Base-by-base conservation (phyloP, 1,140 invertebrate genomes). In the Temnothorax nylanderi region DNA sequence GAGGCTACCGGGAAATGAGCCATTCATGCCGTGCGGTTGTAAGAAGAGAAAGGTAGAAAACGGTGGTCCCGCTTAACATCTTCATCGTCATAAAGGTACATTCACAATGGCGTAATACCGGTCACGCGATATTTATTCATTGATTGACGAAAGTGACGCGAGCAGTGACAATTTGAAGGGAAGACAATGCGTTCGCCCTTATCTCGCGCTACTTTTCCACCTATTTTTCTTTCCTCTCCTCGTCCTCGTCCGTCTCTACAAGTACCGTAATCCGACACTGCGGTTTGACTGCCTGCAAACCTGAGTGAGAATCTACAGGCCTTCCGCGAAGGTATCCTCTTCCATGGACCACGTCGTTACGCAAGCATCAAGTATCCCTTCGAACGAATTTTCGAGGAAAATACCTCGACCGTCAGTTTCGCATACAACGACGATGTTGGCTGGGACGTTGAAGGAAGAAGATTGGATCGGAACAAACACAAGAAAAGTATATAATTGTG, bases 251-350 rank as follows among this genome's bases (percentile, higher is more conserved):
- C n/a, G 26, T 75, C 56, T 74, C 58, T 56, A 74, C 88, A 84
- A 56, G 86, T 88, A 60, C 71, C n/a, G 77, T 88, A 91, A 91
- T 62, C 77, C 62, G 89, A 90, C 67, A 81, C 89, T 90, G 89
- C 34, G 89, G 89, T 88, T 90, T 77, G 87, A 76, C 76, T 51
- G 87, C 89, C 62, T 80, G 86, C 58, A 88, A 90, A 90, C 81
- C 76, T 64, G 71, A 86, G 62, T 88, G 74, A 56, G 75, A 56
- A 90, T 86, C 89, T 86, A 54, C 56, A 69, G 64, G 78, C 69
- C 65, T 88, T 37, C 56, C 56, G 69, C 87, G 67, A 85, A 85
- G 82, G 88, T 87, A 88, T 87, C 84, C 88, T 88, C 76, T 88
- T 91, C 72, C 86, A 37, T 51, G 56, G n/a, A 72, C 76, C 49